Conservation (phyloP, 2,113 vertebrate species). For the Neogobius melanostomus region DNA sequence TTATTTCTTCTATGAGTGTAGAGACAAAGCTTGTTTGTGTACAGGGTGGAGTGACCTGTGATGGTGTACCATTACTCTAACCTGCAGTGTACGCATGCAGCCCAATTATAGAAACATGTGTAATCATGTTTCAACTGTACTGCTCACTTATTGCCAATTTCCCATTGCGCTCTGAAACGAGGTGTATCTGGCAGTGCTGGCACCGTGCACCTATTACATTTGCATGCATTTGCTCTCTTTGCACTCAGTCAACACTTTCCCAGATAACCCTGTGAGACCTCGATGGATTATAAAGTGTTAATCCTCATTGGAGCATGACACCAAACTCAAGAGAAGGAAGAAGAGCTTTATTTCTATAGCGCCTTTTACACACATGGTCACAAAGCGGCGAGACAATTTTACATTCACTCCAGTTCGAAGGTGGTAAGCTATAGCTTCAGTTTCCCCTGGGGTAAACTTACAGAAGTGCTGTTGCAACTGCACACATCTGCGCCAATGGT, state of each 20-base stretch:
- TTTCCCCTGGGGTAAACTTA: too few species aligned
- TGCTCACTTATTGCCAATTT: constrained; percentile 1
- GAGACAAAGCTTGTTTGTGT: constrained; percentile 31
- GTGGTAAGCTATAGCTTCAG: too few species aligned
- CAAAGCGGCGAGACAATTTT: too few species aligned
- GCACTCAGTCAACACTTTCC: constrained; percentile 3
- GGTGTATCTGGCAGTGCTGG: constrained; percentile 34
- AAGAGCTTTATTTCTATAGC: too few species aligned
- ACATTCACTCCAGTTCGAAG: too few species aligned
- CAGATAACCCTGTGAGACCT: neutral
- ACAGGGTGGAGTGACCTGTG: constrained; percentile 20
- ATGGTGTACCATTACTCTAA: constrained; percentile 11
- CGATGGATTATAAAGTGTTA: neutral
- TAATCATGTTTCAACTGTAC: constrained; percentile 23
- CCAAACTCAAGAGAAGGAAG: neutral
- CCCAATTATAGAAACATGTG: constrained; percentile 39
- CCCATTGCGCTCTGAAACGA: constrained; percentile 12
- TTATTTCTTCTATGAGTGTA: constrained; percentile 45
- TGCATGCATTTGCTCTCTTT: neutral
- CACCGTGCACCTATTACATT: neutral
- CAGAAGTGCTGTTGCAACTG: too few species aligned
- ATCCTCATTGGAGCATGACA: neutral
- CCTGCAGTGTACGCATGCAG: constrained; percentile 5
- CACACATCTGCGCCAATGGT: too few species aligned
- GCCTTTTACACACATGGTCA: too few species aligned